Evolutionary conservation across 2,797 vertebrate genomes (phyloP).

Genomic region (Mus caroli): DNA sequence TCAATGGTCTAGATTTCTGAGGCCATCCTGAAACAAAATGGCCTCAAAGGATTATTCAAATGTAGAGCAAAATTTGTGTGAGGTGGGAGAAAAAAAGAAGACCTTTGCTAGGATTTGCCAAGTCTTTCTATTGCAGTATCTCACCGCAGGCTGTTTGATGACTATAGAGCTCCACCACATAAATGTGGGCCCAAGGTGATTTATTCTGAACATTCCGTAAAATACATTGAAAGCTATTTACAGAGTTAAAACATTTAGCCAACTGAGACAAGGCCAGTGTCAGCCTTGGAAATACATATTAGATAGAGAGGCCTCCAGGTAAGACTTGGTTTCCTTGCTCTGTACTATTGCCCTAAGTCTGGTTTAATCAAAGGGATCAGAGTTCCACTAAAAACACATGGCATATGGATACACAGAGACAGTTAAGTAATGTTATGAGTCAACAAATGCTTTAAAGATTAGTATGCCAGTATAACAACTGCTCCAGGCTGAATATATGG

Average conservation of each 20-base stretch:
- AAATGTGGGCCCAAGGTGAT: background rate
- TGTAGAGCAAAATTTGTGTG: background rate
- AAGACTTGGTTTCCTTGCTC: background rate
- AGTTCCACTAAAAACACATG: background rate
- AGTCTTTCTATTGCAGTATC: background rate
- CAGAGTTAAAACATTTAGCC: background rate
- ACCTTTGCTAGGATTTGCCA: background rate
- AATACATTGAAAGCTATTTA: background rate
- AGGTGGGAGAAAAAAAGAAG: background rate
- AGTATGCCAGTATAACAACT: background rate
- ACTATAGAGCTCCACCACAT: background rate
- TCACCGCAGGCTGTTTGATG: background rate
- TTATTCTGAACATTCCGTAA: background rate
- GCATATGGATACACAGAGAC: background rate
- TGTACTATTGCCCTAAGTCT: background rate
- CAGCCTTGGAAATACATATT: background rate
- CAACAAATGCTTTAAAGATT: constrained; percentile 4
- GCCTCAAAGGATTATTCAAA: constrained; percentile 15
- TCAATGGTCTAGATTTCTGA: background rate
- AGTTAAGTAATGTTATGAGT: background rate
- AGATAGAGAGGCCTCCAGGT: background rate
- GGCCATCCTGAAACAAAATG: background rate
- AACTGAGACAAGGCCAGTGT: background rate
- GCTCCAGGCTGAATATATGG: background rate
- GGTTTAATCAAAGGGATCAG: background rate